These are phyloP conservation scores for Elmis aenea DNA, from an alignment of 2,888 invertebrate species.

Conservation along the genomic window DNA sequence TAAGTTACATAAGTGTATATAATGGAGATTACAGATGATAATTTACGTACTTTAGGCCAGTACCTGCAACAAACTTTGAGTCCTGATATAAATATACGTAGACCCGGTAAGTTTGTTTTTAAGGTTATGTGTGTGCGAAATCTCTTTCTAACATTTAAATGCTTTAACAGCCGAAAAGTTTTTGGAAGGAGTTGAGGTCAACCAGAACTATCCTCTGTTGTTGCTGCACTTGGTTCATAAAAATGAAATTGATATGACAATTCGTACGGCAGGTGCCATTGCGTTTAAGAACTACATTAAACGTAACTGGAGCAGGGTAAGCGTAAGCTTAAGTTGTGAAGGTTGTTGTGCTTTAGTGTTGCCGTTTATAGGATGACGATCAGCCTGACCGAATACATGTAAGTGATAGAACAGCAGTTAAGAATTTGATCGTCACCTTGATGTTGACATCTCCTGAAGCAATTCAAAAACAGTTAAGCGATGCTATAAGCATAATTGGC, in stretches of 20 bases:
- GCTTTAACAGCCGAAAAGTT: constrained; percentile 81
- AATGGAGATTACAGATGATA: constrained; percentile 89
- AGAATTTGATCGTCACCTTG: constrained; percentile 79
- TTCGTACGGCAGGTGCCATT: constrained; percentile 85
- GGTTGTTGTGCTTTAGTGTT: constrained; percentile 1
- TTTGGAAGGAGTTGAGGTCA: constrained; percentile 82
- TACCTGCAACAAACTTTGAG: constrained; percentile 86
- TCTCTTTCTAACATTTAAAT: constrained; percentile 1
- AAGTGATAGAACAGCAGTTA: constrained; percentile 74
- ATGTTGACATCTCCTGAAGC: constrained; percentile 90
- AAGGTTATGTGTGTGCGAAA: not conserved
- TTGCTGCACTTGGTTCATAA: constrained; percentile 83
- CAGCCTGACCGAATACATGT: constrained; percentile 72
- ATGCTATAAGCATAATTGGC: constrained; percentile 95
- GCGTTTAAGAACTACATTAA: constrained; percentile 97
- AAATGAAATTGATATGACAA: constrained; percentile 70
- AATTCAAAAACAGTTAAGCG: constrained; percentile 90
- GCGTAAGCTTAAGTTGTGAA: constrained; percentile 27
- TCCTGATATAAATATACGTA: constrained; percentile 73
- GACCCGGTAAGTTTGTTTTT: constrained; percentile 71
- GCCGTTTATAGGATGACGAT: constrained; percentile 60
- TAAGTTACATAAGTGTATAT: no score
- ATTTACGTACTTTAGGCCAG: constrained; percentile 73
- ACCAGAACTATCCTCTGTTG: constrained; percentile 85
- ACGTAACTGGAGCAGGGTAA: constrained; percentile 87